Evolutionary conservation across 1,140 invertebrate genomes (phyloP), one percentile per base, ranked within the genome.

Genomic region (Psilanteris sp.): DNA sequence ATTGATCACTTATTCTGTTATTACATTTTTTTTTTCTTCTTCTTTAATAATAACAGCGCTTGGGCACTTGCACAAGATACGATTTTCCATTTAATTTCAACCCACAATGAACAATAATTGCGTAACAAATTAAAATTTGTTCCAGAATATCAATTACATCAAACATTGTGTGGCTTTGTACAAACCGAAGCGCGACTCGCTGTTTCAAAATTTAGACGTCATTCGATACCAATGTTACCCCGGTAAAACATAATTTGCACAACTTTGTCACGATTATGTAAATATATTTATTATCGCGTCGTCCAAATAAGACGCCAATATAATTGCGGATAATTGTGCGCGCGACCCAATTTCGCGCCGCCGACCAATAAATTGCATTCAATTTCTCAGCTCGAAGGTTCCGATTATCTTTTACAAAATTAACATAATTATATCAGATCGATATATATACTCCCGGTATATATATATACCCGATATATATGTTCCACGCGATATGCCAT

Each of bases 231-330:
- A n/a, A 3, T 22, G 18, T 39, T 29, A 37, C 43, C 34, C 44
- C 20, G 43, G 26, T 41, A 9, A 34, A 26, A 27, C 41, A 59
- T 31, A 32, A 61, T 43, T 61, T 29, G 34, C 13, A 11, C 36
- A 14, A 31, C 22, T 13, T 32, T 29, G 48, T 44, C 39, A 37
- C 37, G 29, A 66, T 55, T 54, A 66, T 55, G 61, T 15, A 66
- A 66, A n/a, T n/a, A 54, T 54, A 55, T 66, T 66, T 54, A 66
- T 52, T 43, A 11, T 18, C 1, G 16, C 7, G 16, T 36, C 61
- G 31, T 54, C 29, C 46, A 54, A 66, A 66, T 46, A 46, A 54
- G 44, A 44, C 20, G 3, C 20, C n/a, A n/a, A 7, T 64, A 22
- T 31, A 46, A 55, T 55, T 67, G 31, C 10, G 13, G 27, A 46